Percentiles rank a stretch among this genome's conserved stretches.
phyloP scores from a whole-genome alignment of 2,113 vertebrate genomes.

The Cygnus atratus region DNA sequence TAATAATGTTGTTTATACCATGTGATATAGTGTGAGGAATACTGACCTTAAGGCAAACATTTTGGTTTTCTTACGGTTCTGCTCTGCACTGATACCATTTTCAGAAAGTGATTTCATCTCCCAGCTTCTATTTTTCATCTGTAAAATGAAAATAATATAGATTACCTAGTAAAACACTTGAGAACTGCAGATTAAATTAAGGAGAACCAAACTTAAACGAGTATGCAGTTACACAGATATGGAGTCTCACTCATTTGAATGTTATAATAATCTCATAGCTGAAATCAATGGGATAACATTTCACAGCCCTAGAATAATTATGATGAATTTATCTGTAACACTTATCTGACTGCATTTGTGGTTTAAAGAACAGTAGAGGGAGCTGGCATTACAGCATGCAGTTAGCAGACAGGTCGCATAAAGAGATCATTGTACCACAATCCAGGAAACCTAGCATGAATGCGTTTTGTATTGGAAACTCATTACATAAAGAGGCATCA shows the following conservation, averaged over 20 bases:
- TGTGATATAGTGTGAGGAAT: fast-evolving
- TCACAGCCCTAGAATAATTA: neutral
- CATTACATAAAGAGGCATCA: neutral
- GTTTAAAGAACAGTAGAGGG: constrained; percentile 35
- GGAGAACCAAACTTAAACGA: neutral
- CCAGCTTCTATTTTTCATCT: neutral
- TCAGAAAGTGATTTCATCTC: neutral
- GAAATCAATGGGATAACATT: neutral
- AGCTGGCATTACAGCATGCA: neutral
- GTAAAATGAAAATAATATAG: neutral
- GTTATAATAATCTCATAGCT: neutral
- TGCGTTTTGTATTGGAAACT: neutral
- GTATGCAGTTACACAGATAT: neutral
- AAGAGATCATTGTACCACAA: fast-evolving
- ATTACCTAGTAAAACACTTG: neutral
- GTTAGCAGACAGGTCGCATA: fast-evolving
- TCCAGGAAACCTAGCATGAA: fast-evolving
- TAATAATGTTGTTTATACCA: neutral
- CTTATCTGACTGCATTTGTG: neutral
- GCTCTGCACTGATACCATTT: neutral
- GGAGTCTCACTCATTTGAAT: neutral
- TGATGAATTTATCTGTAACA: too few relatives aligned
- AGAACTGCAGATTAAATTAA: neutral
- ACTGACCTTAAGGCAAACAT: neutral
- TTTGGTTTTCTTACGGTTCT: neutral